Evolutionary conservation across 2,113 vertebrate species (phyloP).

Genomic region (Myrmecobius fasciatus): DNA sequence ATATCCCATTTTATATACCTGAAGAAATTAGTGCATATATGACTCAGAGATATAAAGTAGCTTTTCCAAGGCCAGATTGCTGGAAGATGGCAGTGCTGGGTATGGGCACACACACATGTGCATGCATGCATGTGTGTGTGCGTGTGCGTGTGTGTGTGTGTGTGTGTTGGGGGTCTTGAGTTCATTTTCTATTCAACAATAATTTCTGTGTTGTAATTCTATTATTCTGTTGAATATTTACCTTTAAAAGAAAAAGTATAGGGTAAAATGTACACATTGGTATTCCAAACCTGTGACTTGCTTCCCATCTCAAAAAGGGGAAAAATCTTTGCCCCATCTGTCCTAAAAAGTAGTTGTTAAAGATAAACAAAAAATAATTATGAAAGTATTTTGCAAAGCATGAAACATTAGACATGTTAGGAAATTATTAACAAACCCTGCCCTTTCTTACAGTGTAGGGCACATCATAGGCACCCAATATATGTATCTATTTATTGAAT

Average conservation of each 20-base stretch:
- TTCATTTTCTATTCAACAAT: background rate
- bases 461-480: background rate
- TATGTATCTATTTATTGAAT: background rate
- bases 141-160: too few species aligned
- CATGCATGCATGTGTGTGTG: background rate
- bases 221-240: background rate
- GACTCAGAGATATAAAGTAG: background rate
- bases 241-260: background rate
- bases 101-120: too few species aligned
- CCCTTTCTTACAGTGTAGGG: background rate
- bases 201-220: background rate
- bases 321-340: background rate
- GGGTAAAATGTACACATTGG: background rate
- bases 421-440: background rate
- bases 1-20: background rate
- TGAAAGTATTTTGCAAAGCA: background rate
- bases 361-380: background rate
- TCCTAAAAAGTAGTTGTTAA: background rate
- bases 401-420: background rate
- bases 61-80: background rate
- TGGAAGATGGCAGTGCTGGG: background rate
- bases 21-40: background rate
- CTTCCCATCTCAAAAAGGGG: background rate
- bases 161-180: too few species aligned
- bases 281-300: background rate